Evolutionary conservation across 2,113 vertebrate species (phyloP).

Genomic region (Heptranchias perlo): DNA sequence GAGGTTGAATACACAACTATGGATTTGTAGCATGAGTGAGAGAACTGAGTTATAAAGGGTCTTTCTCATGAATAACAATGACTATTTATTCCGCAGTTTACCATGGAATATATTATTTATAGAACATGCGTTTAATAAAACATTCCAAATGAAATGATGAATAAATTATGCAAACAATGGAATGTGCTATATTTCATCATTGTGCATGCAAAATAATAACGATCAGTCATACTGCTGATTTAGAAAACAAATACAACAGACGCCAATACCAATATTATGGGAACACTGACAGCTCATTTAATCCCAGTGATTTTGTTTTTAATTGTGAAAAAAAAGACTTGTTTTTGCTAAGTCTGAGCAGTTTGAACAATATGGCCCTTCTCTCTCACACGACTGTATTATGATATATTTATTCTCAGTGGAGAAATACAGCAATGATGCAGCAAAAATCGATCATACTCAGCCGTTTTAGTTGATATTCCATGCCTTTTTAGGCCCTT

Average conservation of each 20-base stretch:
- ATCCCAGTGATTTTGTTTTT: not conserved
- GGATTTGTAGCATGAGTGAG: not conserved
- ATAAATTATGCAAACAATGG: slow-evolving; percentile 14
- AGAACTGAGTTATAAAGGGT: not conserved
- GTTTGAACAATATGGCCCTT: not conserved
- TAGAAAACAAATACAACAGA: not conserved
- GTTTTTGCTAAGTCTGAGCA: not conserved
- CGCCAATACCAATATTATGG: not conserved
- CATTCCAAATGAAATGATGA: slow-evolving; percentile 22
- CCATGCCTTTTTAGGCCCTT: not conserved
- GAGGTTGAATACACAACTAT: not conserved
- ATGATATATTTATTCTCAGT: not conserved
- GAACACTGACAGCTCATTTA: not conserved
- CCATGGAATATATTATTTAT: slow-evolving; percentile 13
- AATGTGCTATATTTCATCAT: not conserved
- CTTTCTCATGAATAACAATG: not conserved
- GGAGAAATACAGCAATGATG: not conserved
- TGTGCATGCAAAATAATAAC: slow-evolving; percentile 5
- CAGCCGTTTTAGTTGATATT: not conserved
- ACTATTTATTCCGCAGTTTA: not conserved
- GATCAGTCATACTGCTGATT: not conserved
- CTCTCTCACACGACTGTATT: not conserved
- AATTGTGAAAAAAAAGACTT: not conserved
- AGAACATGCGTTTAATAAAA: slow-evolving; percentile 22
- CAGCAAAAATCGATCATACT: not conserved